Percentiles rank a stretch among this genome's conserved stretches.
Conservation (phyloP, 2,113 vertebrate species). For the Vulpes vulpes region DNA sequence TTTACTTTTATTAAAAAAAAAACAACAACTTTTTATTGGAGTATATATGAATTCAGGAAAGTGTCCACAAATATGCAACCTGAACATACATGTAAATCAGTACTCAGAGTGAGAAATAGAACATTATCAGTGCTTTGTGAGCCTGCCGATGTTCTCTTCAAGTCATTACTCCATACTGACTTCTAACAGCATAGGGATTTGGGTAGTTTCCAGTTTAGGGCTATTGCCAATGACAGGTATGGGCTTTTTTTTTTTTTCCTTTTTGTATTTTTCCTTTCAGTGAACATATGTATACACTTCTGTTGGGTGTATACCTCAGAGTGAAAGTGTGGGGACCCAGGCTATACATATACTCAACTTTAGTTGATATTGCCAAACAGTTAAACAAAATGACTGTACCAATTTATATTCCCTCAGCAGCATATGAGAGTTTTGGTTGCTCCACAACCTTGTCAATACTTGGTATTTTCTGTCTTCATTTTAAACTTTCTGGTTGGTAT, state of each 20-base stretch:
- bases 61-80: background rate
- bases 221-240: background rate
- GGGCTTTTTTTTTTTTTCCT: background rate
- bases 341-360: background rate
- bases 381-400: background rate
- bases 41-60: background rate
- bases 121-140: background rate
- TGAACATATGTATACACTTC: slow-evolving; percentile 36
- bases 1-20: background rate
- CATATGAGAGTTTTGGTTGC: background rate
- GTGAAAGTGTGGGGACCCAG: background rate
- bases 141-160: background rate
- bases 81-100: background rate
- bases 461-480: background rate
- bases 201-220: background rate
- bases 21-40: background rate
- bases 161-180: background rate
- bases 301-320: background rate
- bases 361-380: background rate
- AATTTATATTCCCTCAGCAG: background rate
- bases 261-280: background rate
- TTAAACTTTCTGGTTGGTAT: background rate
- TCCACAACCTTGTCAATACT: background rate
- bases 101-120: slow-evolving; percentile 31
- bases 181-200: background rate